Evolutionary conservation across 1,140 invertebrate species (phyloP).

Genomic region (Acromyrmex echinatior): DNA sequence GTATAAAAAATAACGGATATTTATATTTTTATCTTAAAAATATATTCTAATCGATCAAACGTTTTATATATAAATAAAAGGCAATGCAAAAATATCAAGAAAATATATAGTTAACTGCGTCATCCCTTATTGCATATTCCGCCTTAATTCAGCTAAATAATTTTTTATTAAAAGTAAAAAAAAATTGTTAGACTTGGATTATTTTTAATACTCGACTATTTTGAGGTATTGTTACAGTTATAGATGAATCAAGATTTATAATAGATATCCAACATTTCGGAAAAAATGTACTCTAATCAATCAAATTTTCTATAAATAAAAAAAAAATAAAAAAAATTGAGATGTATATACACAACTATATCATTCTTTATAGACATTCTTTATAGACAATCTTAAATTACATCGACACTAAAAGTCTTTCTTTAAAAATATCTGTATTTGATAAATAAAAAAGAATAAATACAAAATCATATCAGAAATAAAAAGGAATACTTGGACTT

Average conservation of each 20-base stretch:
- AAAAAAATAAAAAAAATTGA: neutral
- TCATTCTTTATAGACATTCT: neutral
- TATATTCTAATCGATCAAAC: neutral
- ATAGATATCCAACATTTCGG: neutral
- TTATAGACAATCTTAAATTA: too few species aligned
- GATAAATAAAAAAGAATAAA: neutral
- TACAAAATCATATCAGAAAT: constrained; percentile 9
- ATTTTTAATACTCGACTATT: too few species aligned
- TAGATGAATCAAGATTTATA: neutral
- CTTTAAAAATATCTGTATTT: neutral
- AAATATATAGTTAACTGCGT: too few species aligned
- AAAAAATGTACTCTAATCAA: constrained; percentile 3
- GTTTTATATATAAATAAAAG: neutral
- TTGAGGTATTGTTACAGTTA: too few species aligned
- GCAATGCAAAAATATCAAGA: too few species aligned
- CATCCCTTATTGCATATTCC: too few species aligned
- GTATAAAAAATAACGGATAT: constrained; percentile 9
- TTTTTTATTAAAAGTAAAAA: too few species aligned
- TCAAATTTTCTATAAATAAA: neutral
- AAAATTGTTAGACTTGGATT: too few species aligned
- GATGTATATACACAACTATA: neutral
- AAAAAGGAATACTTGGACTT: neutral
- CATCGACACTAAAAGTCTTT: neutral
- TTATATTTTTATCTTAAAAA: neutral
- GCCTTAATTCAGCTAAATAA: too few species aligned